Base-by-base conservation (phyloP, 2,888 invertebrate genomes). In the Polietes domitor region DNA sequence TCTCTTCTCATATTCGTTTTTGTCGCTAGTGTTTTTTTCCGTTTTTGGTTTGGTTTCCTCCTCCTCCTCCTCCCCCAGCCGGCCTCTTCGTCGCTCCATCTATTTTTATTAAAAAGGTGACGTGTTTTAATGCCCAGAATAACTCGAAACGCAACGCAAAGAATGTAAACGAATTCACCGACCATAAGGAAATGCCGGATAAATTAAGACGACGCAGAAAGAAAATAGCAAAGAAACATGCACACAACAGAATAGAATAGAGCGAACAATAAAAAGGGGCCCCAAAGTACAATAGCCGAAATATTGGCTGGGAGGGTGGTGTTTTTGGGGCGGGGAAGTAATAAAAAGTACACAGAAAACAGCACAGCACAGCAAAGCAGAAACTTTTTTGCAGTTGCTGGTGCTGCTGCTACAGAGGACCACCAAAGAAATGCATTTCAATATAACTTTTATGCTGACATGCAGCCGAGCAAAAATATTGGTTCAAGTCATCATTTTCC, bases 41-140 rank as follows among this genome's bases (percentile, higher is more conserved):
- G 12, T 68, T 68, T 28, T 65, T 41, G 24, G 43, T 68, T 41
- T 68, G 37, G 17, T 68, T 68, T 68, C 68, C 41, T 41, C 10
- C n/a, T n/a, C 4, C 32, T 9, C 55, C 21, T 32, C 32, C 26
- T 61, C 21, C 58, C n/a, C 65, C 37, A 37, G 19, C 28, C n/a
- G 28, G 7, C 21, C 2, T 50, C 17, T 26, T n/a, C 28, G n/a
- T 28, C 17, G 10, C 4, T 37, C 37, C 10, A 37, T 58, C 41
- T 73, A 24, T 73, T 43, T 58, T 73, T 58, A 61, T 43, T 61
- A 61, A 61, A 58, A 43, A 78, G 72, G 73, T 74, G 65, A 79
- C 73, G 19, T 79, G 65, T 63, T 28, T 53, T 26, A 58, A 58
- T 58, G 28, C 28, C 28, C n/a, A 61, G 9, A 28, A 61, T 28